These are phyloP conservation scores for Plecotus auritus DNA, from an alignment of 2,113 vertebrate species.

Conservation along the genomic window DNA sequence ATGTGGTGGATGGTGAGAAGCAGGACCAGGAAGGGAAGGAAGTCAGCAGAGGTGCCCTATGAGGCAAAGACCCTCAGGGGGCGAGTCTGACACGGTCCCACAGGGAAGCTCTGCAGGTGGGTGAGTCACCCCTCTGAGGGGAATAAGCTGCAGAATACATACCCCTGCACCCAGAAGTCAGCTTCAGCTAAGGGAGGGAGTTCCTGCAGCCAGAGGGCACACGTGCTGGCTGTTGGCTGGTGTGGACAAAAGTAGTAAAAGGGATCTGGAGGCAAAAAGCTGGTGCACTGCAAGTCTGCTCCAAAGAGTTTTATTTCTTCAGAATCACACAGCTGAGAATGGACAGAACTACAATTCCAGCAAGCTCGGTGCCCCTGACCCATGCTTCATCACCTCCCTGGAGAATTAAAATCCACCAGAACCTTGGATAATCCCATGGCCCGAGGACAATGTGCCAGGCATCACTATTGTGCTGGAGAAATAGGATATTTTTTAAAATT, in stretches of 20 bases:
- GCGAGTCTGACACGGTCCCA: background rate
- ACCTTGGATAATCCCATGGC: background rate
- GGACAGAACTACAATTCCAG: background rate
- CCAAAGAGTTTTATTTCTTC: background rate
- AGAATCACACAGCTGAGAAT: background rate
- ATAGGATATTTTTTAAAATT: background rate
- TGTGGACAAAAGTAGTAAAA: background rate
- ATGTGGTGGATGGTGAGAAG: background rate
- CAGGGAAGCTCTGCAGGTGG: background rate
- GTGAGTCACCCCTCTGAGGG: background rate
- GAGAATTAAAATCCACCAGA: background rate
- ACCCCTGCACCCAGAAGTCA: background rate
- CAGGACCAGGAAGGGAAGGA: background rate
- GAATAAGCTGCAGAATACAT: background rate
- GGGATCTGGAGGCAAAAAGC: background rate
- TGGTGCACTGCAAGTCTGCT: background rate
- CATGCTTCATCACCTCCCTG: background rate
- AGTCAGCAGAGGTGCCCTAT: rapidly evolving
- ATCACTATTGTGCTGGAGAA: background rate
- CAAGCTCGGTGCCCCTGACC: background rate
- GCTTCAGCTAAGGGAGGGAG: background rate
- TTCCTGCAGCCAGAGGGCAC: background rate
- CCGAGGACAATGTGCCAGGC: background rate
- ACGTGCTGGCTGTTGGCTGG: background rate
- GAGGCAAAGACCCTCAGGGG: background rate